Conservation (phyloP, 2,888 invertebrate species). For the Zaprionus obscuricornis region DNA sequence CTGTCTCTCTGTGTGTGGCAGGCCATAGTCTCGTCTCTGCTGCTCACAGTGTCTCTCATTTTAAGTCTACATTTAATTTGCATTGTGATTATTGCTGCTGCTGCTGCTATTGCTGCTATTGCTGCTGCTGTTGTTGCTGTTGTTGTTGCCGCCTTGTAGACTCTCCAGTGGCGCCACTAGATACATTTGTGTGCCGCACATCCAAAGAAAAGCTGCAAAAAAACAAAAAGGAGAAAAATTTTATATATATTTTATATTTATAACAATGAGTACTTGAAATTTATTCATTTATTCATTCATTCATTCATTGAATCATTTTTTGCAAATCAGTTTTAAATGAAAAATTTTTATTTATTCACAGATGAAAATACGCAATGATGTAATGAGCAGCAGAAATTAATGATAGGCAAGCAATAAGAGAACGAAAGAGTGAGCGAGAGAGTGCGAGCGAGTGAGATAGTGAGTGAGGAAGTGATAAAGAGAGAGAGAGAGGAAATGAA, state of each 20-base stretch:
- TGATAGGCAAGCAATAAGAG: background rate
- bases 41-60: no score
- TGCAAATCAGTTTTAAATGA: slow-evolving; percentile 18
- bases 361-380: slow-evolving; percentile 73
- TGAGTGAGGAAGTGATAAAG: background rate
- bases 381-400: slow-evolving; percentile 47
- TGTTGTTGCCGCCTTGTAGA: slow-evolving; percentile 40
- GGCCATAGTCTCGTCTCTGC: no score
- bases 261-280: no score
- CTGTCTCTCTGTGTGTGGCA: no score
- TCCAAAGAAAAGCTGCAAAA: slow-evolving; percentile 66
- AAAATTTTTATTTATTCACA: slow-evolving; percentile 71
- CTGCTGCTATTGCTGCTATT: slow-evolving; percentile 8
- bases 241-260: background rate
- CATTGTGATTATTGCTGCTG: slow-evolving; percentile 5
- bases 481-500: background rate
- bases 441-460: slow-evolving; percentile 1
- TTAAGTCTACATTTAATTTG: no score
- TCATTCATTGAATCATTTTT: no score
- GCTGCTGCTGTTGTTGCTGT: slow-evolving; percentile 17
- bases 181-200: slow-evolving; percentile 73
- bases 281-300: no score
- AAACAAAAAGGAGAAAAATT: slow-evolving; percentile 3
- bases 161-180: slow-evolving; percentile 72
- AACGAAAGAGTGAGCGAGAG: slow-evolving; percentile 2